These are phyloP conservation scores for Cryptops parisi DNA, from an alignment of 2,888 invertebrate species.

Conservation along the genomic window DNA sequence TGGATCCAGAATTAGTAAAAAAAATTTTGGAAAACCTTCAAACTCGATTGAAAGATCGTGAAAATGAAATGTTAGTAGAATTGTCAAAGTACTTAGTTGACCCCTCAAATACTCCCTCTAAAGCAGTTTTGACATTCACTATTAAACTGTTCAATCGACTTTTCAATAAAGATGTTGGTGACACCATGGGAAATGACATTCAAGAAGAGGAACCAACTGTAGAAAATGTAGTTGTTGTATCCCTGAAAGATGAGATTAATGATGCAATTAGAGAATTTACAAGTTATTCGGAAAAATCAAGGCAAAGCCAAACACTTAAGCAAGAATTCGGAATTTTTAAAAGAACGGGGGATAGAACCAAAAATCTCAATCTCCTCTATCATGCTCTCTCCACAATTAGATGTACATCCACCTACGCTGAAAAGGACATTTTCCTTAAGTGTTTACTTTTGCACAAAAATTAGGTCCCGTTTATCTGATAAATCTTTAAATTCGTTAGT, in stretches of 20 bases:
- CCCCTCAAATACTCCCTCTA: not conserved
- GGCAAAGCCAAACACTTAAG: not conserved
- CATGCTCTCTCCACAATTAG: not conserved
- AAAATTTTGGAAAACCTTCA: not conserved
- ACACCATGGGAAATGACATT: too few relatives aligned
- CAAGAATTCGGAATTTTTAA: not conserved
- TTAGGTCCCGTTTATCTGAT: slow-evolving; percentile 1
- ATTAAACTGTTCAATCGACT: not conserved
- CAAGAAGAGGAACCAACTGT: not conserved
- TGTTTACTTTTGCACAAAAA: not conserved
- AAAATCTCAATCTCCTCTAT: not conserved
- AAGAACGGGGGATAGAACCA: not conserved
- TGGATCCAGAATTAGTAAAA: not conserved
- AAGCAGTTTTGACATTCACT: not conserved
- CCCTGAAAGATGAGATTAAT: not conserved
- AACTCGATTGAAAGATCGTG: not conserved
- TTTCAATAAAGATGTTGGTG: not conserved
- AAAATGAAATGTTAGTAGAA: not conserved
- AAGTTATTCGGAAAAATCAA: not conserved
- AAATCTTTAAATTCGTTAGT: not conserved
- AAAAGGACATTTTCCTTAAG: not conserved
- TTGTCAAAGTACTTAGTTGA: not conserved
- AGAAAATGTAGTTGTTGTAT: not conserved
- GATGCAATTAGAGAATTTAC: too few relatives aligned
- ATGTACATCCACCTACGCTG: not conserved